Evolutionary conservation across 2,797 vertebrate genomes (phyloP), one percentile per base, ranked within the genome.

Genomic region (Sardinella longiceps): DNA sequence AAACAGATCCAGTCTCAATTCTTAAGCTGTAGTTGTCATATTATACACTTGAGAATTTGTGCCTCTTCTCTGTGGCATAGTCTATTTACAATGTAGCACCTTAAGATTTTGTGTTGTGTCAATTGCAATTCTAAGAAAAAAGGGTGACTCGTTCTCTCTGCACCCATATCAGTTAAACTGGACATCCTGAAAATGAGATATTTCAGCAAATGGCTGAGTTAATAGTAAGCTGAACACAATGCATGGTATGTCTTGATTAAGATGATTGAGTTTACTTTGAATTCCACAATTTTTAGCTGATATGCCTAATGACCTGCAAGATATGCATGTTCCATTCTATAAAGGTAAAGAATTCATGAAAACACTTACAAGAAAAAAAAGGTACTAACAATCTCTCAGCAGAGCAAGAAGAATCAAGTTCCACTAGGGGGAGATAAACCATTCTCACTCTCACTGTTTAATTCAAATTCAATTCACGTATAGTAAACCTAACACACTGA

Each of bases 1-100:
- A 60, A 82, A 25, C 82, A 80, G 81, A 83, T 30, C 43, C 25
- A 28, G 15, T 83, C 77, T 87, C 77, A 28, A 81, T 60, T 10
- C 46, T 48, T 7, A 3, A 7, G 77, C 51, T 46, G 48, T 60
- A 74, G 80, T 82, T 58, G 15, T 82, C 85, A 77, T 37, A 23
- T 70, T 12, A 1, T 10, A 4, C 37, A 37, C 11, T 20, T 23
- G 18, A 37, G 70, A 77, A 15, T 77, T 33, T 77, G 66, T 33
- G 30, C 39, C 66, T 15, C 14, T 74, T 74, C 66, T 37, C 37
- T 74, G 66, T 74, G 30, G 30, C 60, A 30, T 30, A n/a, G n/a
- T n/a, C n/a, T n/a, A 63, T 30, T 43, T 43, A 43, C 4, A 43
- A 43, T 43, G 43, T 43, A 43, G 7, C 43, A 28, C 30, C 37